Percentiles rank a stretch among this genome's conserved stretches.
phyloP scores from a whole-genome alignment of 2,797 vertebrate genomes.

The Phataginus tricuspis region DNA sequence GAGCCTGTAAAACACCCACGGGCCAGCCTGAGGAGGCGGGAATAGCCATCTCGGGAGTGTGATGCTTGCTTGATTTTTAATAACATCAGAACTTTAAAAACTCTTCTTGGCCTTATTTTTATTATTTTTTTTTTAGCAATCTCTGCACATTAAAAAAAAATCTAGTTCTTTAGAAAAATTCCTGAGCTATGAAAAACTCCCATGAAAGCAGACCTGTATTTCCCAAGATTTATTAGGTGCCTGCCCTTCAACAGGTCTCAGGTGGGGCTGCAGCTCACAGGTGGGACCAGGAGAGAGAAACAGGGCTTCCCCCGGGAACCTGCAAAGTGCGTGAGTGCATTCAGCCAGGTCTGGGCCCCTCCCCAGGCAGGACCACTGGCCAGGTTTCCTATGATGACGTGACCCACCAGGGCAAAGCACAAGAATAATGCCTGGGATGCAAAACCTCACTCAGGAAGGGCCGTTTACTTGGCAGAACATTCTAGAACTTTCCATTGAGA shows the following conservation, averaged over 20 bases:
- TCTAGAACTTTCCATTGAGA: not conserved
- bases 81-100: not conserved
- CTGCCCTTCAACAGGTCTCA: fast-evolving
- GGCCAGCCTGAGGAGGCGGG: too few species aligned
- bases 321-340: too few species aligned
- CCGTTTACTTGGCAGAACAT: not conserved
- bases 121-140: not conserved
- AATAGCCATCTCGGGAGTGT: not conserved
- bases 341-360: fast-evolving
- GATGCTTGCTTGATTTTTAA: not conserved
- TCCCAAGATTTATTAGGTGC: not conserved
- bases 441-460: not conserved
- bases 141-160: not conserved
- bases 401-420: not conserved
- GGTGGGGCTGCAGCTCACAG: not conserved
- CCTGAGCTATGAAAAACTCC: not conserved
- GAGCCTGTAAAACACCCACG: fast-evolving
- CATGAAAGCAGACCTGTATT: not conserved
- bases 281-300: not conserved
- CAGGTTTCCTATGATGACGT: not conserved
- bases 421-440: not conserved
- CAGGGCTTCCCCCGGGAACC: not conserved
- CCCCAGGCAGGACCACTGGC: not conserved
- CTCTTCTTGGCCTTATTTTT: not conserved
- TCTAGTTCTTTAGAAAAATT: not conserved